phyloP scores from a whole-genome alignment of 2,888 invertebrate species.

The Drosophila paramelanica region DNA sequence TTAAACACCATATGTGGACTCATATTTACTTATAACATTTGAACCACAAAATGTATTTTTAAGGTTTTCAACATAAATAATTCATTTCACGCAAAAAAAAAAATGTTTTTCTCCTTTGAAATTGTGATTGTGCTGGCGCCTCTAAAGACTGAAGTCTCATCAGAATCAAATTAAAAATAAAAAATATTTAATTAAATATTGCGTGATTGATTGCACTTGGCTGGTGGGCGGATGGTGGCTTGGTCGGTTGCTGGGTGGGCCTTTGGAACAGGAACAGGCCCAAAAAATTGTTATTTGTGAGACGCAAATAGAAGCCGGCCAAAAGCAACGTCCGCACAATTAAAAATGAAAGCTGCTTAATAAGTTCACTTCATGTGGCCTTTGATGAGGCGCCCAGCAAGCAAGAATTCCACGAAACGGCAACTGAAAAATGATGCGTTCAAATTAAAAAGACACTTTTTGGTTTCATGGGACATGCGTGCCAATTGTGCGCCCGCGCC shows the following conservation, averaged over 20 bases:
- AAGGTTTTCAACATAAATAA: too few species aligned
- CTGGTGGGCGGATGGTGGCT: constrained; percentile 16
- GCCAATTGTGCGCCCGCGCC: constrained; percentile 54
- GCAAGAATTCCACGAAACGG: constrained; percentile 5
- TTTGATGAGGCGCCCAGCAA: constrained; percentile 55
- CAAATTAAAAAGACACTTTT: constrained; percentile 78
- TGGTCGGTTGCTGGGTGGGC: neutral
- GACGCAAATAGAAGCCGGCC: constrained; percentile 54
- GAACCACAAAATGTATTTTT: too few species aligned
- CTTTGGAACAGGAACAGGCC: constrained; percentile 11
- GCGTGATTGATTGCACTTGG: constrained; percentile 74
- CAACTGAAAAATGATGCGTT: constrained; percentile 33
- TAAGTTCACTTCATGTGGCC: constrained; percentile 61
- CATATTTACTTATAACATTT: too few species aligned
- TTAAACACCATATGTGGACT: too few species aligned
- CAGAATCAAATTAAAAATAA: constrained; percentile 50
- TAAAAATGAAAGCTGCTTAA: constrained; percentile 75
- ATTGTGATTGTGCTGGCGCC: neutral
- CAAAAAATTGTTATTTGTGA: constrained; percentile 18
- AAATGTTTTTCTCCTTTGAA: constrained; percentile 1
- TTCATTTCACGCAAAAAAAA: neutral
- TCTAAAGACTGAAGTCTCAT: constrained; percentile 30
- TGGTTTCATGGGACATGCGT: constrained; percentile 73
- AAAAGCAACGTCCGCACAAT: constrained; percentile 64
- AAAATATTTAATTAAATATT: constrained; percentile 70